Evolutionary conservation across 2,888 invertebrate genomes (phyloP).

Genomic region (Biston betularia): DNA sequence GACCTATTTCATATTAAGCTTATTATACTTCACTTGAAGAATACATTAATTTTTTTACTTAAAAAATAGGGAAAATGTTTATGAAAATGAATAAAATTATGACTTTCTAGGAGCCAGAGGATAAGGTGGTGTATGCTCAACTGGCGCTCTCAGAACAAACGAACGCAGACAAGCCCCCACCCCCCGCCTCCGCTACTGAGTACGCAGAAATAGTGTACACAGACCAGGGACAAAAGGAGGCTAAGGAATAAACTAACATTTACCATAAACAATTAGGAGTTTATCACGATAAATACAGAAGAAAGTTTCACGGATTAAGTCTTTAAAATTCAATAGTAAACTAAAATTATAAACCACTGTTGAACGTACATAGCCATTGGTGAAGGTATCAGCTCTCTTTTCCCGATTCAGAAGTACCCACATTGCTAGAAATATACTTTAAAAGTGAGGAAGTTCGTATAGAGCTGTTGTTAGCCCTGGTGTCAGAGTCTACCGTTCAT

Average conservation of each 20-base stretch:
- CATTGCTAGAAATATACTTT: no score
- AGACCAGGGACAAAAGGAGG: conserved; percentile 78
- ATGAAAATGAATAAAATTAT: neutral
- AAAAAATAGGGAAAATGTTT: neutral
- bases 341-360: neutral
- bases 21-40: no score
- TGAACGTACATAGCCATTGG: no score
- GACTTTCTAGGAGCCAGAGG: conserved; percentile 72
- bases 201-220: conserved; percentile 94
- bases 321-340: neutral
- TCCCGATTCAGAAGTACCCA: no score
- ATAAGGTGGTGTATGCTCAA: conserved; percentile 91
- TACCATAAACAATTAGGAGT: neutral
- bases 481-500: no score
- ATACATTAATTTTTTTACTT: no score
- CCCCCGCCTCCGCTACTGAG: conserved; percentile 85
- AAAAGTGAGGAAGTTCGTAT: no score
- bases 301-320: neutral
- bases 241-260: conserved; percentile 61
- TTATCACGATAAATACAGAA: neutral
- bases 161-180: conserved; percentile 69
- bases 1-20: no score
- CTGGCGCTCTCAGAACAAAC: conserved; percentile 85
- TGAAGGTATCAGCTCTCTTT: no score
- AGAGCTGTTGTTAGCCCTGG: no score